phyloP scores from a whole-genome alignment of 2,888 invertebrate species.

The Ellobium chinense region DNA sequence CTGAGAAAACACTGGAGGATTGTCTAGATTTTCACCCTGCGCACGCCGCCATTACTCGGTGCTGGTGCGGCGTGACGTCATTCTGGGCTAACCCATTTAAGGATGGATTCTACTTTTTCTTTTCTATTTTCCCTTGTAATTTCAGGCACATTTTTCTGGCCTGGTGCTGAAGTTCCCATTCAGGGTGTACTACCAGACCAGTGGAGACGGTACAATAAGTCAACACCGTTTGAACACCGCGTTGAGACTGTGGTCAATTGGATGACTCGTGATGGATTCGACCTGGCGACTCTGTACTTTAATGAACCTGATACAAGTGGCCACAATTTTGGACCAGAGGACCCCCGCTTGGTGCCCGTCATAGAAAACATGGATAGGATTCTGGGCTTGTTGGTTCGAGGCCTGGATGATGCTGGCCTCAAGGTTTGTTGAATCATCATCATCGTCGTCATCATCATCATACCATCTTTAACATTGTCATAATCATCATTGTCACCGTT shows the following conservation, averaged over 20 bases:
- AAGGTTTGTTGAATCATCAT: constrained; percentile 5
- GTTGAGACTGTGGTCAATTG: constrained; percentile 82
- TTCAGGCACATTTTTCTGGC: constrained; percentile 82
- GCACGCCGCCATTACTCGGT: too few species aligned
- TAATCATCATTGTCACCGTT: too few species aligned
- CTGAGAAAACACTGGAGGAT: too few species aligned
- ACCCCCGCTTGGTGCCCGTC: constrained; percentile 49
- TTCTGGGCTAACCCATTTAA: too few species aligned
- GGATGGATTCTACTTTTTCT: neutral
- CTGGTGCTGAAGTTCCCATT: constrained; percentile 82
- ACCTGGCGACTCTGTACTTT: constrained; percentile 67
- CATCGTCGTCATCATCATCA: too few species aligned
- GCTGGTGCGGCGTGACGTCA: too few species aligned
- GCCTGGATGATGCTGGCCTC: constrained; percentile 7
- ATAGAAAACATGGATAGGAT: constrained; percentile 30
- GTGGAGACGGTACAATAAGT: constrained; percentile 76
- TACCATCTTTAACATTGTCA: too few species aligned
- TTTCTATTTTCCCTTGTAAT: neutral
- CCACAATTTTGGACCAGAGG: constrained; percentile 67
- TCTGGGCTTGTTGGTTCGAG: constrained; percentile 1
- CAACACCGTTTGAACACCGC: constrained; percentile 81
- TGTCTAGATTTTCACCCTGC: too few species aligned
- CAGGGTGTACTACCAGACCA: constrained; percentile 77
- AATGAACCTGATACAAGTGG: constrained; percentile 65
- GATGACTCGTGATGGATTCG: constrained; percentile 57